These are phyloP conservation scores for Isurus oxyrinchus DNA, from an alignment of 2,113 vertebrate species.

Conservation along the genomic window DNA sequence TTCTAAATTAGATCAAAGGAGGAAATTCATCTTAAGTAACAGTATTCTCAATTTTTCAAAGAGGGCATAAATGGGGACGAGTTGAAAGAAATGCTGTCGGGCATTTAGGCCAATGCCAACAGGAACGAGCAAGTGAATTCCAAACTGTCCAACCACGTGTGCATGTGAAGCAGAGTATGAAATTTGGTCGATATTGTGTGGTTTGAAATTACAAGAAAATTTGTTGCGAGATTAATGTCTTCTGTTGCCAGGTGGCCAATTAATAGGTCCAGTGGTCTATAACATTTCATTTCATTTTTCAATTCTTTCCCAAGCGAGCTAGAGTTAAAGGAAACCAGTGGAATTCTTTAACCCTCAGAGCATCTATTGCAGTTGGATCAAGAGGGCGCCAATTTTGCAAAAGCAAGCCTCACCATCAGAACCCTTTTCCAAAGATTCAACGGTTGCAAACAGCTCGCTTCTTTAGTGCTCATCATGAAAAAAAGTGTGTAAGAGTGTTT, in stretches of 20 bases:
- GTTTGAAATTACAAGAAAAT: background rate
- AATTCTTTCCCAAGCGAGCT: slow-evolving; percentile 41
- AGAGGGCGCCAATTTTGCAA: background rate
- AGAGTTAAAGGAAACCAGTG: background rate
- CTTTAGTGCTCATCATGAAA: background rate
- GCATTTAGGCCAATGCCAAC: background rate
- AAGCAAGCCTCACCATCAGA: background rate
- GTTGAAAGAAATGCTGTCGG: background rate
- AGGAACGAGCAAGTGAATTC: background rate
- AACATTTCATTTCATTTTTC: slow-evolving; percentile 61
- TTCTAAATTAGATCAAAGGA: background rate
- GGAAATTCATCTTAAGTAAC: background rate
- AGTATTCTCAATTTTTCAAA: background rate
- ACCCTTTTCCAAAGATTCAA: background rate
- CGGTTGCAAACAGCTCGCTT: background rate
- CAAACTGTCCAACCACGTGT: background rate
- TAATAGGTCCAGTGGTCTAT: slow-evolving; percentile 86
- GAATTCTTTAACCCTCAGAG: background rate
- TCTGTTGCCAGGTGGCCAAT: slow-evolving; percentile 75
- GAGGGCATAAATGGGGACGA: background rate
- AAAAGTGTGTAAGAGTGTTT: background rate
- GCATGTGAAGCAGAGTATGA: slow-evolving; percentile 29
- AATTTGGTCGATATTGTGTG: background rate
- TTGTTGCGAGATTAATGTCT: slow-evolving; percentile 60
- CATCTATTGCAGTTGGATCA: background rate